Base-by-base conservation (phyloP, 1,140 invertebrate species). In the Propsilocerus akamusi region DNA sequence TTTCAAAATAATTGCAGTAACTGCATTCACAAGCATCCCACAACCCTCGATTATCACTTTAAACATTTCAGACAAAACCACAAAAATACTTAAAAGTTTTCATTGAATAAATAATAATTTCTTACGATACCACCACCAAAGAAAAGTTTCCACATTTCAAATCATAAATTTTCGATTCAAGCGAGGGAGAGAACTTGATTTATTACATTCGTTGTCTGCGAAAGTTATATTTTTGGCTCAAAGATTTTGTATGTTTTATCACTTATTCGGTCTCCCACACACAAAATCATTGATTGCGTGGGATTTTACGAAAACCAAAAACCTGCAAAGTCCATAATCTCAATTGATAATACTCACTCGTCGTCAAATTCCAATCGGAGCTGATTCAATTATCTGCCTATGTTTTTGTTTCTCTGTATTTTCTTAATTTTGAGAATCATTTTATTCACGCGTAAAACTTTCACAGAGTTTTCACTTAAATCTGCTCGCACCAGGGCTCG, bases 251-350 rank as follows among this genome's bases (percentile, higher is more conserved):
- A 30, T 30, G 12, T 30, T 30, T 30, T 8, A 7, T 30, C 26
- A 7, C 26, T n/a, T n/a, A 34, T 46, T 46, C 17, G 8, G 22
- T 46, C 22, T 46, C 17, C 22, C 12, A 7, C 22, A 20, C 41
- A 14, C 41, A 46, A 8, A 46, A 46, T 7, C 6, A 8, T 8
- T 12, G 22, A 17, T 14, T 14, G 8, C 17, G 12, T 46, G 12
- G 41, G 7, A 17, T 20, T 20, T 7, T 17, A 6, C 22, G 37
- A 41, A 17, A 20, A 20, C 30, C 59, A 53, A 55, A 58, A 58
- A 60, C 58, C 59, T 59, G 53, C 52, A 54, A 56, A 53, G 55
- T 53, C 60, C 53, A 56, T 53, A 55, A 53, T 32, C 55, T 52
- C 14, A 23, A 22, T n/a, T 41, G 14, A 25, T 48, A 26, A n/a